phyloP scores from a whole-genome alignment of 2,888 invertebrate species.

The Prosopocoilus inquinatus region DNA sequence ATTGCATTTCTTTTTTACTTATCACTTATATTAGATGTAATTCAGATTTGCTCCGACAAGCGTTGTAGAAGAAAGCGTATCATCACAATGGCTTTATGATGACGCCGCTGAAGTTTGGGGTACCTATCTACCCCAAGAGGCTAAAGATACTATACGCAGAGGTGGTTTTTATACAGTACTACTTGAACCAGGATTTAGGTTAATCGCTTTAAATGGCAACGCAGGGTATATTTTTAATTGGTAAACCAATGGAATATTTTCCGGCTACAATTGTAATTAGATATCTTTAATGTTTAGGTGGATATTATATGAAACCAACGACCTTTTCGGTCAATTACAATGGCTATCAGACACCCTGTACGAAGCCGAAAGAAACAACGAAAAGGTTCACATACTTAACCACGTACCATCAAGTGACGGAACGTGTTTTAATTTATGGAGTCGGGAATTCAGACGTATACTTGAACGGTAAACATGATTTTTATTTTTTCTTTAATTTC shows the following conservation, averaged over 20 bases:
- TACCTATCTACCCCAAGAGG: conserved; percentile 64
- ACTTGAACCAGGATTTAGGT: conserved; percentile 66
- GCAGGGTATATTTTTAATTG: conserved; percentile 73
- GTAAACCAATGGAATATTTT: conserved; percentile 50
- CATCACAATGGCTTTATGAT: conserved; percentile 75
- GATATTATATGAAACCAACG: conserved; percentile 56
- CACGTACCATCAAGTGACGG: conserved; percentile 76
- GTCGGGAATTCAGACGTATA: conserved; percentile 60
- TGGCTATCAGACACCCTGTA: conserved; percentile 76
- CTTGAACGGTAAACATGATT: conserved; percentile 27
- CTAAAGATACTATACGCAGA: conserved; percentile 58
- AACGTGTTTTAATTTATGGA: conserved; percentile 70
- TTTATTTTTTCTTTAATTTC: too few relatives aligned
- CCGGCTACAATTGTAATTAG: not conserved
- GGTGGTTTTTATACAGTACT: conserved; percentile 80
- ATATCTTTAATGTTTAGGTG: conserved; percentile 24
- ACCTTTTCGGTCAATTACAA: conserved; percentile 71
- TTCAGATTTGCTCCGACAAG: conserved; percentile 37
- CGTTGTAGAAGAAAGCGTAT: conserved; percentile 42
- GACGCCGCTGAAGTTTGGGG: conserved; percentile 70
- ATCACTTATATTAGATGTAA: not conserved
- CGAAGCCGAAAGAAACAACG: conserved; percentile 68
- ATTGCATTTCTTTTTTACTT: not conserved
- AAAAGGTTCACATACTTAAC: conserved; percentile 76
- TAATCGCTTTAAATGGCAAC: conserved; percentile 79